Evolutionary conservation across 2,797 vertebrate genomes (phyloP).

Genomic region (Petrocephalus sullivani): DNA sequence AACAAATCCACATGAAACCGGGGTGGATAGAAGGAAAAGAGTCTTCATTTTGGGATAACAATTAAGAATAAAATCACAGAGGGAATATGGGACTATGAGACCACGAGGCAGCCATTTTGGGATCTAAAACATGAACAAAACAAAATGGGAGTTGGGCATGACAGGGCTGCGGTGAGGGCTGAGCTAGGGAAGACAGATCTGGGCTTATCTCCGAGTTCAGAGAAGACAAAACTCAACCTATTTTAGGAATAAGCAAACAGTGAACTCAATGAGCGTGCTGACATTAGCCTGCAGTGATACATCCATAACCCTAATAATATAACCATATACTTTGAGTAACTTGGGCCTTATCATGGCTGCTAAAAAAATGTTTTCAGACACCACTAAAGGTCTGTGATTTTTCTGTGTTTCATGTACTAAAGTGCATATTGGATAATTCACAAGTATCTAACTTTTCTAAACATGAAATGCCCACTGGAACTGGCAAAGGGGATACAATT

Average conservation of each 20-base stretch:
- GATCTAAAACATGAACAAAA: neutral
- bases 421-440: neutral
- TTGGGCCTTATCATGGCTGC: neutral
- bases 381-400: neutral
- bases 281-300: neutral
- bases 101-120: neutral
- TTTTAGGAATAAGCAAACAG: neutral
- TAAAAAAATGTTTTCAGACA: neutral
- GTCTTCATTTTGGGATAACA: neutral
- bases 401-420: neutral
- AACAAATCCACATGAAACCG: neutral
- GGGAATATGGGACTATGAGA: neutral
- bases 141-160: neutral
- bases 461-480: neutral
- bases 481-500: neutral
- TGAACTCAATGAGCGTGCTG: neutral
- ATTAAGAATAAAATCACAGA: neutral
- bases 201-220: neutral
- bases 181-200: neutral
- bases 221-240: neutral
- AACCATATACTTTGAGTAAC: neutral
- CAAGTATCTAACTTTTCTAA: neutral
- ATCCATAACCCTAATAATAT: neutral
- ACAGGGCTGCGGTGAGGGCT: no score
- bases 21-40: neutral